Conservation (phyloP, 2,888 invertebrate species). For the Aphidius colemani region DNA sequence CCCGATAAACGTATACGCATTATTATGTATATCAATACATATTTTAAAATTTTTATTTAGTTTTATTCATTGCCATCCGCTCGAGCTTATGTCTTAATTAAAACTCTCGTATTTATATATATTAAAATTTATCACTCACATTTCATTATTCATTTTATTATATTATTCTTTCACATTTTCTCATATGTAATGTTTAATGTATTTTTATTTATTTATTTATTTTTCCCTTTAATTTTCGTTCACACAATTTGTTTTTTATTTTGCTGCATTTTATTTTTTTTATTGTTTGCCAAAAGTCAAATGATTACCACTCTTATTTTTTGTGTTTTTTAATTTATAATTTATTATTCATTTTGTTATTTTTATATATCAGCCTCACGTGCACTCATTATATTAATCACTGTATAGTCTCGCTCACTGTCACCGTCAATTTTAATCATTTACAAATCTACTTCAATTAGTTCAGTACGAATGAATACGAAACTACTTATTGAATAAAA, state of each 20-base stretch:
- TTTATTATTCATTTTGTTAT: conserved; percentile 20
- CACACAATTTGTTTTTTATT: no score
- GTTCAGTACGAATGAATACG: conserved; percentile 46
- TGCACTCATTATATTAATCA: conserved; percentile 7
- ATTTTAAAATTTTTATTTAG: conserved; percentile 41
- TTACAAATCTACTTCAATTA: conserved; percentile 31
- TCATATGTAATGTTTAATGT: conserved; percentile 9
- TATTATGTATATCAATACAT: conserved; percentile 55
- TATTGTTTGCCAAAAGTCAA: conserved; percentile 14
- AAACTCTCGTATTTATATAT: conserved; percentile 19
- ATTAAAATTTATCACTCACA: conserved; percentile 9
- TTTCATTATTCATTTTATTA: background rate
- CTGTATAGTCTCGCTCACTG: conserved; percentile 15
- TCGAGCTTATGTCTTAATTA: conserved; percentile 30
- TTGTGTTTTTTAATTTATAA: conserved; percentile 22
- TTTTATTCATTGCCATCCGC: conserved; percentile 32
- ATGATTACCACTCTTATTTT: conserved; percentile 16
- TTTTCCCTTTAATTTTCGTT: background rate
- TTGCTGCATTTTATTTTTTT: background rate
- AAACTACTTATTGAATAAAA: conserved; percentile 47
- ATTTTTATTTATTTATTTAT: conserved; percentile 29
- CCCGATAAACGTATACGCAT: conserved; percentile 54
- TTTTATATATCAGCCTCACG: conserved; percentile 14
- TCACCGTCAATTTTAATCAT: conserved; percentile 20
- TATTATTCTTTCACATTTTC: background rate